These are phyloP conservation scores for Smittia sp. DNA, from an alignment of 2,888 invertebrate genomes.

Conservation along the genomic window DNA sequence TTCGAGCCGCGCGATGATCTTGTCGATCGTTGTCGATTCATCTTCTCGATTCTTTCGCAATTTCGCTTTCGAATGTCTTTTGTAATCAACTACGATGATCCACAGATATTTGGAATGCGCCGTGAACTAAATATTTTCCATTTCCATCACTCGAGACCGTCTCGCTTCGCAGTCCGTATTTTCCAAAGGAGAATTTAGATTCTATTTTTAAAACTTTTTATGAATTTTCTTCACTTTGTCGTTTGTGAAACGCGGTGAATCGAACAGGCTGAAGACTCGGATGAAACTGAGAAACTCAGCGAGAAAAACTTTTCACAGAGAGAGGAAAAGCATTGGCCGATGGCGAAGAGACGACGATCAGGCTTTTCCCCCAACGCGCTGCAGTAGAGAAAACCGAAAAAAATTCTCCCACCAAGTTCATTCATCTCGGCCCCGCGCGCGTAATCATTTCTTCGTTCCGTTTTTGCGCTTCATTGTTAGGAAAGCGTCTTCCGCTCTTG, in stretches of 20 bases:
- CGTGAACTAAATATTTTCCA: background rate
- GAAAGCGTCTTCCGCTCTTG: too few species aligned
- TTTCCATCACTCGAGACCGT: background rate
- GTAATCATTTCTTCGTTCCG: too few species aligned
- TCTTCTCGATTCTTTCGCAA: background rate
- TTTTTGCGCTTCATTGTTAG: slow-evolving; percentile 3
- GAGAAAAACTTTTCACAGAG: slow-evolving; percentile 11
- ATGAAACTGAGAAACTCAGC: background rate
- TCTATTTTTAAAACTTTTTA: slow-evolving; percentile 18
- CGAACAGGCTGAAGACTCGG: background rate
- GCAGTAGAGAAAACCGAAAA: background rate
- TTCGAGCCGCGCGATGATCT: slow-evolving; percentile 61
- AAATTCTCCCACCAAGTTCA: slow-evolving; percentile 4
- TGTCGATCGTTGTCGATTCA: slow-evolving; percentile 55
- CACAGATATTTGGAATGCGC: background rate
- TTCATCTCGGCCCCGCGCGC: background rate
- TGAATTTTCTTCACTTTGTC: background rate
- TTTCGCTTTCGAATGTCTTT: too few species aligned
- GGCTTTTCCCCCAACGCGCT: background rate
- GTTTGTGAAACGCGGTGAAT: background rate
- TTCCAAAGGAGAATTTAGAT: background rate
- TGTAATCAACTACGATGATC: background rate
- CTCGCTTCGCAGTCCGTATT: background rate
- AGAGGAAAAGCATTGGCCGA: slow-evolving; percentile 4
- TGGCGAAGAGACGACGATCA: background rate